Base-by-base conservation (phyloP, 23 tunicate species). In the Phallusia fumigata region DNA sequence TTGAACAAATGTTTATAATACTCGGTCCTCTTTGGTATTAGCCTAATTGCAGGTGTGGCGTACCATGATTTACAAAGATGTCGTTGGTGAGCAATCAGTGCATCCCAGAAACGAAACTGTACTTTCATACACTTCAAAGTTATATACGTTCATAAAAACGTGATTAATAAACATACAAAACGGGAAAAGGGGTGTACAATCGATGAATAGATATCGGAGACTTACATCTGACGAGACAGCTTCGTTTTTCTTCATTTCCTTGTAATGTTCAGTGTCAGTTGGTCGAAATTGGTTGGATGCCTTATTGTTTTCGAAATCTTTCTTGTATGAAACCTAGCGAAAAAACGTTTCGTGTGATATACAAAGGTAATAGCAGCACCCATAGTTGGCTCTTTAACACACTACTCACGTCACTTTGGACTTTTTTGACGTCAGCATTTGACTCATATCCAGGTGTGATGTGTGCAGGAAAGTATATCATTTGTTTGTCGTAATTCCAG, bases 391-490 rank as follows among this genome's bases (percentile, higher is more conserved):
- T 49, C 31, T 40, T 40, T 10, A 40, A 40, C 5, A n/a, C n/a
- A 40, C 10, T 40, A 83, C 93, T 80, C 45, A 89, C 91, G 74
- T 88, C 89, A 69, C 85, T 81, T 64, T 92, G 89, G 10, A 92
- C 76, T 85, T 92, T 85, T 26, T 86, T 77, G 64, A 88, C 86
- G 49, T 90, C 89, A 31, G 84, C 87, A 40, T 64, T 18, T 26
- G 81, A 85, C 79, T 92, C 97, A 33, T 92, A 92, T 19, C 89
- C 92, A 22, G 97, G 97, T 30, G 92, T 92, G 31, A 92, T 85
- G 51, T 92, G 97, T 73, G 80, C 97, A 45, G 97, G 97, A 53
- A 76, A 92, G 82, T 88, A 92, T 26, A 92, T 80, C 64, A 73
- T 74, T n/a, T 83, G 86, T 74, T 90, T 90, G 82, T 92, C 97